Percentiles rank a stretch among this genome's conserved stretches.
Evolutionary conservation across 2,888 invertebrate species (phyloP).

Genomic region (Drosophila ezoana): DNA sequence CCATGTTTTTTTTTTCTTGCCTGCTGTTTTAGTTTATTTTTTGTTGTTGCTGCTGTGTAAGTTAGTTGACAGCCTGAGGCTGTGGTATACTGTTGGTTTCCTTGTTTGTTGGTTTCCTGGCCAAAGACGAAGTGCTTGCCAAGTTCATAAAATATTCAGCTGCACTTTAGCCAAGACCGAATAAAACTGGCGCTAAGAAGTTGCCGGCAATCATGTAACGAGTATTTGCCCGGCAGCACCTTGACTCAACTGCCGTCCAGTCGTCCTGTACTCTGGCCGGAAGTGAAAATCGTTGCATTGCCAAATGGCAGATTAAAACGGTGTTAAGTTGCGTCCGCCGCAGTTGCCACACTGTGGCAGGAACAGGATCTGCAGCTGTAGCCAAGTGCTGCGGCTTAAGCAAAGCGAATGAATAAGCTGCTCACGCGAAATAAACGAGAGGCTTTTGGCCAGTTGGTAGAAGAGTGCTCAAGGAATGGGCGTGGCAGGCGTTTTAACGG

Average conservation of each 20-base stretch:
- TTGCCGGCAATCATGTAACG: conserved; percentile 71
- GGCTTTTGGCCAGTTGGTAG: not conserved
- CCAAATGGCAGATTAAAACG: conserved; percentile 78
- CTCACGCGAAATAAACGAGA: conserved; percentile 20
- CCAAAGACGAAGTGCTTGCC: conserved; percentile 72
- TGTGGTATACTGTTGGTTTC: conserved; percentile 30
- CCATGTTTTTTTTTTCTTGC: not conserved
- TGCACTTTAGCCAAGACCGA: conserved; percentile 73
- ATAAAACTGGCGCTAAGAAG: conserved; percentile 70
- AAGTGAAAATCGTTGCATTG: conserved; percentile 58
- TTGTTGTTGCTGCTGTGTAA: conserved; percentile 21
- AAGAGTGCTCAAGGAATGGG: too few species aligned
- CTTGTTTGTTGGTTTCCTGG: conserved; percentile 18
- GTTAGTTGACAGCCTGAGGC: conserved; percentile 52
- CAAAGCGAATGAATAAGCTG: conserved; percentile 47
- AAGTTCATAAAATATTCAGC: conserved; percentile 81
- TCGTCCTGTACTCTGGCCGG: conserved; percentile 24
- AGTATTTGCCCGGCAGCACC: conserved; percentile 68
- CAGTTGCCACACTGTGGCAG: conserved; percentile 38
- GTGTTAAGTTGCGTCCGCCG: conserved; percentile 66
- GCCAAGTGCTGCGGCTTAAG: conserved; percentile 49
- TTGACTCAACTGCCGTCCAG: conserved; percentile 46
- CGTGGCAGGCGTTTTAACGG: too few species aligned
- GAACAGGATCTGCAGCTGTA: conserved; percentile 11
- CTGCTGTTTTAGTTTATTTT: conserved; percentile 14